Evolutionary conservation across 2,113 vertebrate species (phyloP).

Genomic region (Gallinago jamesoni): DNA sequence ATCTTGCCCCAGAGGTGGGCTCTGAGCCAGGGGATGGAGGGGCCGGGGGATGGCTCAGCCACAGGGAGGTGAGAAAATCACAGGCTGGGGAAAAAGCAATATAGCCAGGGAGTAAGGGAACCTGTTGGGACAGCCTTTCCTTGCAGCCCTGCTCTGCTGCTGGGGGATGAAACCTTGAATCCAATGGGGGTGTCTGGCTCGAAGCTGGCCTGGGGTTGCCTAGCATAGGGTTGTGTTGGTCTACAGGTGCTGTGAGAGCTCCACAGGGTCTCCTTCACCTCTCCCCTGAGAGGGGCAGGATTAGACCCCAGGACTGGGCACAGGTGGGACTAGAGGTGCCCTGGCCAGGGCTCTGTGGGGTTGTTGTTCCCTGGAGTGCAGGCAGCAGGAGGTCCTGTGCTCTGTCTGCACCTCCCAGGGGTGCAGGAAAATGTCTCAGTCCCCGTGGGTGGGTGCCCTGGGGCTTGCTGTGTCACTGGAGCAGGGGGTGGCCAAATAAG

Average conservation of each 20-base stretch:
- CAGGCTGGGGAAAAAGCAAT: not conserved
- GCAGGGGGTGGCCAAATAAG: not conserved
- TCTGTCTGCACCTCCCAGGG: accelerated
- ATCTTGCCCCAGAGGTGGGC: not conserved
- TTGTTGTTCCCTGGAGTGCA: accelerated
- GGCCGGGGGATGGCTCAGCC: not conserved
- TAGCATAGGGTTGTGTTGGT: not conserved
- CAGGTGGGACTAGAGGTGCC: not conserved
- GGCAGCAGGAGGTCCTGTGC: accelerated
- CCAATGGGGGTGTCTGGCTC: not conserved
- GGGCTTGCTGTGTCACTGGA: not conserved
- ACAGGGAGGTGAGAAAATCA: not conserved
- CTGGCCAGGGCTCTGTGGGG: not conserved
- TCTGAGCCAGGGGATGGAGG: not conserved
- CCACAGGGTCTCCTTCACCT: not conserved
- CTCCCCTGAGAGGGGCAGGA: not conserved
- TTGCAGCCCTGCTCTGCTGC: not conserved
- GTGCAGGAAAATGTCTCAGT: not conserved
- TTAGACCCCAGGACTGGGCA: not conserved
- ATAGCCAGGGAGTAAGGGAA: not conserved
- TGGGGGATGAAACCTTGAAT: not conserved
- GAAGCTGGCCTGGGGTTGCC: not conserved
- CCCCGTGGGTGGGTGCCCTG: accelerated
- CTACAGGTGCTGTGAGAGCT: not conserved
- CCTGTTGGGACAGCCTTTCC: not conserved